A percentile compares a stretch with the other conserved stretches of the same genome.
phyloP scores from a whole-genome alignment of 2,113 vertebrate genomes.

The Manacus vitellinus region DNA sequence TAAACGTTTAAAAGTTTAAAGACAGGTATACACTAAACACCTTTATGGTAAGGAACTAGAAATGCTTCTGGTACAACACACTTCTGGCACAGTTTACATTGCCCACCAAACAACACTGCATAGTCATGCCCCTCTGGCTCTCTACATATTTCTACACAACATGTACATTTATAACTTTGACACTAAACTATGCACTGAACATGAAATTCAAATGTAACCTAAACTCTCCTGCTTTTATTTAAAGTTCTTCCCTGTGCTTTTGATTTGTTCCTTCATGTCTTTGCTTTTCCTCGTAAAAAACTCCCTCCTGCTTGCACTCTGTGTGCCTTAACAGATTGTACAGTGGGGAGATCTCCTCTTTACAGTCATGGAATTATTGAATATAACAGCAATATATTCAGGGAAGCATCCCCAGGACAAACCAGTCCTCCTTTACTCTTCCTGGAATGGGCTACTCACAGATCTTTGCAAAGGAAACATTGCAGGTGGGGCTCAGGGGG shows the following conservation, averaged over 20 bases:
- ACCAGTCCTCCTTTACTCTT: not conserved
- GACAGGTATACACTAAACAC: not conserved
- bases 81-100: not conserved
- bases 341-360: not conserved
- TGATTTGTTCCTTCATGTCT: not conserved
- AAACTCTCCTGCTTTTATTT: not conserved
- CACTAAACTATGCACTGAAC: not conserved
- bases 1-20: not conserved
- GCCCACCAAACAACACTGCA: rapidly evolving
- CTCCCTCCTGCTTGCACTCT: not conserved
- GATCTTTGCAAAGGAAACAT: not conserved
- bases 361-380: not conserved
- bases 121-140: not conserved
- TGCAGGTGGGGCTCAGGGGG: not conserved
- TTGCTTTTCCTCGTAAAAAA: not conserved
- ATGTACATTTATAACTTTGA: not conserved
- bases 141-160: not conserved
- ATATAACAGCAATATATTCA: not conserved
- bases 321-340: not conserved
- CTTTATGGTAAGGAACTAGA: not conserved
- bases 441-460: not conserved
- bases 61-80: not conserved
- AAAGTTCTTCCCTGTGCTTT: not conserved
- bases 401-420: not conserved
- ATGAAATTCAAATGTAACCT: not conserved